Percentiles rank a stretch among this genome's conserved stretches.
These are phyloP conservation scores for Dysidea cf. avara DNA, from an alignment of 37 sponge, comb jelly and placozoan species.

Conservation along the genomic window DNA sequence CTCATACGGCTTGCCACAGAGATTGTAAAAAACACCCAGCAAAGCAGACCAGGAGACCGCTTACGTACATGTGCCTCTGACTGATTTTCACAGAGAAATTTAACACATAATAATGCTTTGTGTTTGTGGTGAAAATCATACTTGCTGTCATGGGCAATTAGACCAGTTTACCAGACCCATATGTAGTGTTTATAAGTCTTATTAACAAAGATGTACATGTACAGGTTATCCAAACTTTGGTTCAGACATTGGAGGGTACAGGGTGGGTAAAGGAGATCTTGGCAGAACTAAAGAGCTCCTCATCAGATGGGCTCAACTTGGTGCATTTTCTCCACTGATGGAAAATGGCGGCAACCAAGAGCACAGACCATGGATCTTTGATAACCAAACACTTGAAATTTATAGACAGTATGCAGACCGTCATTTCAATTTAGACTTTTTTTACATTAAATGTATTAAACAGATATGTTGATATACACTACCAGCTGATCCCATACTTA, in stretches of 20 bases:
- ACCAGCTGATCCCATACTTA: slow-evolving; percentile 68
- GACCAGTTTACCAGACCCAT: no score
- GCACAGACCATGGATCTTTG: slow-evolving; percentile 87
- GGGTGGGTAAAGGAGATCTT: slow-evolving; percentile 48
- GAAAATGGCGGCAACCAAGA: slow-evolving; percentile 88
- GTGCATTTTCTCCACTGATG: slow-evolving; percentile 91
- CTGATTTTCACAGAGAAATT: no score
- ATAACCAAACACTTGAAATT: slow-evolving; percentile 71
- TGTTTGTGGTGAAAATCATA: no score
- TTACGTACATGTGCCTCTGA: no score
- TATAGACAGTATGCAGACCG: slow-evolving; percentile 57
- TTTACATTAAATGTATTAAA: not conserved
- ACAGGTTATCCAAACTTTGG: slow-evolving; percentile 87
- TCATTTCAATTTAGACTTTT: not conserved
- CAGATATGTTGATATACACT: slow-evolving; percentile 74
- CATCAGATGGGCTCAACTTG: slow-evolving; percentile 78
- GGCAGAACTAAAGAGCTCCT: slow-evolving; percentile 77
- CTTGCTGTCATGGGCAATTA: no score
- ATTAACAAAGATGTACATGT: not conserved
- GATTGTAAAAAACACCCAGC: no score
- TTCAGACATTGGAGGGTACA: slow-evolving; percentile 86
- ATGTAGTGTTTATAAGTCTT: no score
- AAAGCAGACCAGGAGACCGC: no score
- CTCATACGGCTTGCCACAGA: no score
- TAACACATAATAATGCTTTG: no score